A percentile compares a stretch with the other conserved stretches of the same genome.
phyloP scores from a whole-genome alignment of 2,113 vertebrate species.

The Delphinus delphis region DNA sequence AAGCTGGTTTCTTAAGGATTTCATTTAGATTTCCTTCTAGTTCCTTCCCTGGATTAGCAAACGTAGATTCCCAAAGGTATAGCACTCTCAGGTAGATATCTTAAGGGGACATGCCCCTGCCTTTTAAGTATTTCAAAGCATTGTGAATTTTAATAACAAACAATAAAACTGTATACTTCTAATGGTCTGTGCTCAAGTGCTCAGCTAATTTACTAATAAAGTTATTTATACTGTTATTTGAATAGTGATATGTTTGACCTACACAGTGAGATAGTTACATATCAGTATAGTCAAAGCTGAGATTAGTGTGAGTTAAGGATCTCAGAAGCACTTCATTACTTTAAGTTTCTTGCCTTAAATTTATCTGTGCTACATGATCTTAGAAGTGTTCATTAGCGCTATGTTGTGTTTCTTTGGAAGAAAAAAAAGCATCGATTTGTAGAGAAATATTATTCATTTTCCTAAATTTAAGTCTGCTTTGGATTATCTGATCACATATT shows the following conservation, averaged over 20 bases:
- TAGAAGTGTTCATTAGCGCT: not conserved
- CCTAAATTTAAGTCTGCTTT: not conserved
- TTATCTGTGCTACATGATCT: conserved; percentile 52
- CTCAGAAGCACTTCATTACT: conserved; percentile 17
- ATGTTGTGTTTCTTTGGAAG: not conserved
- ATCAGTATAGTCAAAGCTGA: conserved; percentile 6
- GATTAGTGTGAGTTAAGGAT: not conserved
- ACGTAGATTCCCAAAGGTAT: not conserved
- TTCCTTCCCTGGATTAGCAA: not conserved
- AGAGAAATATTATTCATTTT: not conserved
- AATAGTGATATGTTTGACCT: not conserved
- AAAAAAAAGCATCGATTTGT: not conserved
- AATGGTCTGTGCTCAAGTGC: not conserved
- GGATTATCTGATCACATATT: not conserved
- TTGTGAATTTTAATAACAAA: not conserved
- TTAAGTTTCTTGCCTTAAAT: conserved; percentile 56
- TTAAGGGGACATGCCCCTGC: not conserved
- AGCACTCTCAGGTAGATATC: not conserved
- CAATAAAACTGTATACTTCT: not conserved
- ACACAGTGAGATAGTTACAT: not conserved
- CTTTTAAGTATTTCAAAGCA: conserved; percentile 22
- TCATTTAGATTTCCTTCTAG: conserved; percentile 24
- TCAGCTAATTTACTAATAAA: not conserved
- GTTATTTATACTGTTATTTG: not conserved
- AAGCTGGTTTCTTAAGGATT: conserved; percentile 43